A percentile compares a stretch with the other conserved stretches of the same genome.
phyloP scores from a whole-genome alignment of 2,797 vertebrate species.

The Rachycentron canadum region DNA sequence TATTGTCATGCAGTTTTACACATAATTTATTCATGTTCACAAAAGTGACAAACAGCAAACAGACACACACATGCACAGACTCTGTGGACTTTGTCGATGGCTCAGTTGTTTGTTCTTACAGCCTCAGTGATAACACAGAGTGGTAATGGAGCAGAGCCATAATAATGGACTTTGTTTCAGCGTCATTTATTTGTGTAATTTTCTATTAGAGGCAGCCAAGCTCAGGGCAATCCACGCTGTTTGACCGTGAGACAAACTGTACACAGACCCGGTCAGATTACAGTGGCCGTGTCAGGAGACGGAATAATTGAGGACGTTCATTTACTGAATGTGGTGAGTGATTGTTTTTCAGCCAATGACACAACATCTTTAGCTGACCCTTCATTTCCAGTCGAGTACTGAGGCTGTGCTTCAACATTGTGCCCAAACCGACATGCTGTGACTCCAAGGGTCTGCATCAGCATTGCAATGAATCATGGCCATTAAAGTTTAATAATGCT shows the following conservation, averaged over 20 bases:
- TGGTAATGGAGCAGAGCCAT: constrained; percentile 13
- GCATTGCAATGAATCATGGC: neutral
- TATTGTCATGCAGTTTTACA: neutral
- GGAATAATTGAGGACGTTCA: neutral
- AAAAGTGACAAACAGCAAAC: neutral
- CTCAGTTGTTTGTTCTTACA: constrained; percentile 11
- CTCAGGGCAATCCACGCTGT: neutral
- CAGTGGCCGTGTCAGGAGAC: neutral
- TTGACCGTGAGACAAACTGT: neutral
- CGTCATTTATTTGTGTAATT: constrained; percentile 31
- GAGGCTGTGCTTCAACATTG: neutral
- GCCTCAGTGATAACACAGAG: constrained; percentile 10
- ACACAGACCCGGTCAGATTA: constrained; percentile 17
- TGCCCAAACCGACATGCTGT: neutral
- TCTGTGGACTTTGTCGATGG: neutral
- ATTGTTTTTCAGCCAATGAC: constrained; percentile 2
- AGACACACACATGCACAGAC: neutral
- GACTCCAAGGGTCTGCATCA: neutral
- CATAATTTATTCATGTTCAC: neutral
- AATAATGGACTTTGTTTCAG: constrained; percentile 27
- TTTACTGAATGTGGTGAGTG: neutral
- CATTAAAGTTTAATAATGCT: neutral
- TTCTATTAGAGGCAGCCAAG: constrained; percentile 17
- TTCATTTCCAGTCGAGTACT: constrained; percentile 2
- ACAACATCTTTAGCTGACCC: constrained; percentile 1